A percentile compares a stretch with the other conserved stretches of the same genome.
Conservation (phyloP, 2,888 invertebrate species). For the Oxytorus armatus region DNA sequence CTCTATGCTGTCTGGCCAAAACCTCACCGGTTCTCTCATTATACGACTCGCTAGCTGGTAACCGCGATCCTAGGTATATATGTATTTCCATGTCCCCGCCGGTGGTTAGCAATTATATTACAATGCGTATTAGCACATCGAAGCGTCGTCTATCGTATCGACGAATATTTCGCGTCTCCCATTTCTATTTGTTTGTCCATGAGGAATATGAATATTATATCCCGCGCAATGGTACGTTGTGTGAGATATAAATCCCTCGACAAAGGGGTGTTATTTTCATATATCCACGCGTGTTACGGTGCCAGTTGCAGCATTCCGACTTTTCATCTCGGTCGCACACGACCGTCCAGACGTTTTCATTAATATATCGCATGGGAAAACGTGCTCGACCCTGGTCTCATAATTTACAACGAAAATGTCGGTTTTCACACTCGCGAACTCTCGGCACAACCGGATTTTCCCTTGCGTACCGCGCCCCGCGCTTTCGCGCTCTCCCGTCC, state of each 20-base stretch:
- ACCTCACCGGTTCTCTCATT: slow-evolving; percentile 1
- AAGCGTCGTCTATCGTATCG: not conserved
- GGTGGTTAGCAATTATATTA: slow-evolving; percentile 23
- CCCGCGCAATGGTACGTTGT: not conserved
- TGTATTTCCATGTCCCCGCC: not conserved
- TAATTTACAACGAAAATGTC: slow-evolving; percentile 52
- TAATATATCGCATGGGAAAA: slow-evolving; percentile 61
- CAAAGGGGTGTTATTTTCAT: slow-evolving; percentile 1
- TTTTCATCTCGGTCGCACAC: not conserved
- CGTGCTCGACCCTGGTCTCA: slow-evolving; percentile 38
- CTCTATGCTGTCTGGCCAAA: not conserved
- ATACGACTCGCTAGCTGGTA: not conserved
- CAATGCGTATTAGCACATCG: not conserved
- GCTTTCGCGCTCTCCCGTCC: slow-evolving; percentile 6
- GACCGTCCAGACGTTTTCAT: slow-evolving; percentile 64
- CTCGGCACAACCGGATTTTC: slow-evolving; percentile 19
- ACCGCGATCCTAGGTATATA: not conserved
- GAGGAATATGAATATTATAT: slow-evolving; percentile 9
- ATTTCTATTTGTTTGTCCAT: slow-evolving; percentile 32
- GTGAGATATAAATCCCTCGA: slow-evolving; percentile 24
- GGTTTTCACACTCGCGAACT: slow-evolving; percentile 14
- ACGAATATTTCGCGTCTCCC: slow-evolving; percentile 38
- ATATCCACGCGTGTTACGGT: not conserved
- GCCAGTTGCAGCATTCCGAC: slow-evolving; percentile 13
- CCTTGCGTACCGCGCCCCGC: not conserved